Evolutionary conservation across 2,888 invertebrate genomes (phyloP).

Genomic region (Ochropacha duplaris): DNA sequence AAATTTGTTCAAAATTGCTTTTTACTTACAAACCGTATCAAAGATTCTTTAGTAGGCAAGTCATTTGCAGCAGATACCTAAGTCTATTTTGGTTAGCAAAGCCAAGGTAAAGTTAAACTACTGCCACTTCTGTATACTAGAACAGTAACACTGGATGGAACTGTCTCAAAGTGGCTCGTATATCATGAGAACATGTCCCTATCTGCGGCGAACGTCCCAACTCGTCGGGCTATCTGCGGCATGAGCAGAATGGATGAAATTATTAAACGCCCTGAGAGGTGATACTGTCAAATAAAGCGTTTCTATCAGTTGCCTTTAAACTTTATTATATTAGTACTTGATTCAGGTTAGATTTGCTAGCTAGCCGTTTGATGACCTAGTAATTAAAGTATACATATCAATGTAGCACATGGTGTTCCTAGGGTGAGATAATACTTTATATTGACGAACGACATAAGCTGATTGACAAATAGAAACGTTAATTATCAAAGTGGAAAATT

Average conservation of each 20-base stretch:
- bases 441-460: no score
- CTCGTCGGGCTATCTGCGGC: conserved; percentile 33
- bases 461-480: no score
- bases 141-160: conserved; percentile 25
- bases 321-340: neutral
- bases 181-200: conserved; percentile 33
- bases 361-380: no score
- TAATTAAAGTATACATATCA: no score
- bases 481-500: no score
- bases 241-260: conserved; percentile 30
- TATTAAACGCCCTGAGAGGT: conserved; percentile 30
- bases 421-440: no score
- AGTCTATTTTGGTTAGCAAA: neutral
- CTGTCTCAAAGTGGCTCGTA: conserved; percentile 40
- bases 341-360: no score
- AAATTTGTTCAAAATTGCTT: no score
- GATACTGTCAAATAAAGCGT: conserved; percentile 8
- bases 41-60: no score
- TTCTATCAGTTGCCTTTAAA: neutral
- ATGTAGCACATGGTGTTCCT: no score
- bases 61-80: no score
- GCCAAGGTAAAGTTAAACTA: neutral
- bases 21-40: no score
- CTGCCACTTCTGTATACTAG: conserved; percentile 16
- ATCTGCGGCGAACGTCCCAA: conserved; percentile 36